Conservation (phyloP, 2,113 vertebrate genomes). For the Rattus rattus region DNA sequence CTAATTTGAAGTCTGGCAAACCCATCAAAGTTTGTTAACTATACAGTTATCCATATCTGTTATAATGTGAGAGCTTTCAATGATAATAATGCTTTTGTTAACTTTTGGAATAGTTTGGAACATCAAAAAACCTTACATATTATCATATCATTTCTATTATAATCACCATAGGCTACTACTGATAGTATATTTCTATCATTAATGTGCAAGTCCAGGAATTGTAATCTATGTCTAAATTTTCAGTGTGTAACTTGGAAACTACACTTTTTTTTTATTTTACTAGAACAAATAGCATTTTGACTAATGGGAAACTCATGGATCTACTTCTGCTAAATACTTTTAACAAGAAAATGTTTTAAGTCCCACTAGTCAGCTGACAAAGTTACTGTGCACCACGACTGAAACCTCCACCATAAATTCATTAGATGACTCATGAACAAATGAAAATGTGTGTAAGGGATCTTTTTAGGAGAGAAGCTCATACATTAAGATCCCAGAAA, state of each 20-base stretch:
- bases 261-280: slow-evolving; percentile 77
- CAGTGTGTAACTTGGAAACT: slow-evolving; percentile 67
- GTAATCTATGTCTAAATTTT: slow-evolving; percentile 44
- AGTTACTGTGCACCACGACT: slow-evolving; percentile 76
- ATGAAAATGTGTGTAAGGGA: slow-evolving; percentile 52
- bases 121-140: background rate
- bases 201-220: slow-evolving; percentile 65
- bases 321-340: slow-evolving; percentile 80
- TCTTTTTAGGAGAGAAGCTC: slow-evolving; percentile 32
- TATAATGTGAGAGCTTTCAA: background rate
- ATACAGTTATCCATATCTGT: slow-evolving; percentile 8
- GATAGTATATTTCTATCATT: slow-evolving; percentile 68
- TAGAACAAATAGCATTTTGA: slow-evolving; percentile 82
- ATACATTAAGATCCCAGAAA: slow-evolving; percentile 22
- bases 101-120: background rate
- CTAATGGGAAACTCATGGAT: slow-evolving; percentile 78
- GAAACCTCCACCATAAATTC: slow-evolving; percentile 72
- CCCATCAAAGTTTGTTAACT: background rate
- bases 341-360: slow-evolving; percentile 78
- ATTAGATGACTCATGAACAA: slow-evolving; percentile 61
- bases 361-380: slow-evolving; percentile 81
- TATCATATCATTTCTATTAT: slow-evolving; percentile 4
- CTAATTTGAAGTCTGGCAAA: slow-evolving; percentile 20
- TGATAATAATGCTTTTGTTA: slow-evolving; percentile 11
- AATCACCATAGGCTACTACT: slow-evolving; percentile 9